Base-by-base conservation (phyloP, 2,113 vertebrate genomes). In the Colistium nudipinnis region DNA sequence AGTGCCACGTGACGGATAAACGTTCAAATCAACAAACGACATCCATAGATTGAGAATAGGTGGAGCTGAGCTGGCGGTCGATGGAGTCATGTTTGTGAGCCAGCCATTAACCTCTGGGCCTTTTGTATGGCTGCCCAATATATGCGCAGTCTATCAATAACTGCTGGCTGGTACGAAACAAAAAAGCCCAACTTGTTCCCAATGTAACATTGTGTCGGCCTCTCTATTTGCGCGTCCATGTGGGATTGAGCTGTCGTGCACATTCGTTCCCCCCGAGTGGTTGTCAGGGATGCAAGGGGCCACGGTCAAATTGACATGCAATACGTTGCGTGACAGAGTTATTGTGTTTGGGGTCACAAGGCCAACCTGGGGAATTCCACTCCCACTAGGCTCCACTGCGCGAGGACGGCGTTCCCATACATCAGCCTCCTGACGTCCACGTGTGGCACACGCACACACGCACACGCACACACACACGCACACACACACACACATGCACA, bases 301-400 rank as follows among this genome's bases (percentile, higher is more conserved):
- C 49, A 72, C 14, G 63, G 66, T 54, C 60, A 48, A 47, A 64
- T 56, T 45, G 67, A 65, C 43, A 63, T 22, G 45, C 30, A 33
- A 52, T 43, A n/a, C 22, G 64, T 81, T 66, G 48, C 36, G 30
- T 44, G 68, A 55, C 70, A 39, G 31, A 47, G 54, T 56, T 52
- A 55, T 59, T 45, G 60, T 19, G 16, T 25, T 22, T 25, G 20
- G 24, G 70, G 53, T 74, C 56, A 55, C 1, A 16, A 31, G 65
- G 49, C 22, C 59, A 4, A 2, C 8, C 1, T 30, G 51, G 31
- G 25, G 55, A 45, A 8, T 11, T 13, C 3, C 38, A 66, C 27
- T 53, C 24, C 22, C 3, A 20, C 33, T 2, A 25, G 6, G 52
- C 24, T 56, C 25, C 36, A 48, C 49, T 44, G 22, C 47, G 75